These are phyloP conservation scores for Trichoplusia ni DNA, from an alignment of 1,140 invertebrate species.

Conservation along the genomic window DNA sequence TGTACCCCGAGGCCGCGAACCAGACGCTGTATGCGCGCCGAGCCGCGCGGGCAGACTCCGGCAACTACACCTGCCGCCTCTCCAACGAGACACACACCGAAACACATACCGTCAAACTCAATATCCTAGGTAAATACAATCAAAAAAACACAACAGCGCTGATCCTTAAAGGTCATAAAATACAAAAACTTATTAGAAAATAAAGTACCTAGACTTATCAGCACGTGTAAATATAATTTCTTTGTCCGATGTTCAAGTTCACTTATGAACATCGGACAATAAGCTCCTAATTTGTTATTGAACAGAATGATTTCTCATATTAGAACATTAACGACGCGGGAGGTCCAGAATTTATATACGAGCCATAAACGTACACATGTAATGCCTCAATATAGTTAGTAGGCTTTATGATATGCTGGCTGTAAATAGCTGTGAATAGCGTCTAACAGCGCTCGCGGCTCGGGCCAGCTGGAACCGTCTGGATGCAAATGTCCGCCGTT, in stretches of 20 bases:
- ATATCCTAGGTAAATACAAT: slow-evolving; percentile 81
- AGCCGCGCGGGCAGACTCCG: slow-evolving; percentile 84
- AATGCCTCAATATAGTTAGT: background rate
- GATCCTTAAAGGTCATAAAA: too few species aligned
- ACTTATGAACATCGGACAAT: too few species aligned
- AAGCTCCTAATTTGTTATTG: too few species aligned
- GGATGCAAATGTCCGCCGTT: slow-evolving; percentile 11
- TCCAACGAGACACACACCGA: slow-evolving; percentile 86
- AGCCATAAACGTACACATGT: slow-evolving; percentile 8
- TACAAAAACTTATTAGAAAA: too few species aligned
- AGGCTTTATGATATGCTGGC: slow-evolving; percentile 4
- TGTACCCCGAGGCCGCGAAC: slow-evolving; percentile 89
- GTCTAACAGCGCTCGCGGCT: background rate
- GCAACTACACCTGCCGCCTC: slow-evolving; percentile 87
- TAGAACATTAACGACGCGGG: background rate
- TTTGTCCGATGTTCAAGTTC: too few species aligned
- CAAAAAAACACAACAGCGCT: too few species aligned
- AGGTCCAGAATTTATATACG: slow-evolving; percentile 12
- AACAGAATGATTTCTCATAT: too few species aligned
- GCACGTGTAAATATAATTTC: too few species aligned
- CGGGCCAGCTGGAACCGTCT: background rate
- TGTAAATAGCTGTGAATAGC: background rate
- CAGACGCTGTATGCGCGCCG: slow-evolving; percentile 89
- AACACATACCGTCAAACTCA: slow-evolving; percentile 84
- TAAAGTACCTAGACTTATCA: too few species aligned